A percentile compares a stretch with the other conserved stretches of the same genome.
Evolutionary conservation across 30 jellyfish, hydroid and myxozoan genomes (phyloP).

Genomic region (Hydra vulgaris): DNA sequence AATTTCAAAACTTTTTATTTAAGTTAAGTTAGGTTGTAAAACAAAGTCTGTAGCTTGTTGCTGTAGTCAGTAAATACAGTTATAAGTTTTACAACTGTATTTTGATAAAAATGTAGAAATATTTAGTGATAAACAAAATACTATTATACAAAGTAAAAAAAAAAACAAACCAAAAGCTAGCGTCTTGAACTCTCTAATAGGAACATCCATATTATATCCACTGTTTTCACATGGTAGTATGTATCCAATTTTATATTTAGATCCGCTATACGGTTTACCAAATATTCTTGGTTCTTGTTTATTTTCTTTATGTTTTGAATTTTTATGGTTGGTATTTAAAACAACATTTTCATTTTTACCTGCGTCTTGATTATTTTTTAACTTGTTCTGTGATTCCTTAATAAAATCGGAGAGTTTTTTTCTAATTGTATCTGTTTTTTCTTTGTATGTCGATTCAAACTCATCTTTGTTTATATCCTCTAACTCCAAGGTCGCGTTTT

Average conservation of each 20-base stretch:
- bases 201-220: not conserved
- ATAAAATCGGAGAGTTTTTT: not conserved
- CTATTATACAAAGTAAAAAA: too few relatives aligned
- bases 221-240: not conserved
- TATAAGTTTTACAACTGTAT: too few relatives aligned
- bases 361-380: not conserved
- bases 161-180: not conserved
- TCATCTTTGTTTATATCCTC: not conserved
- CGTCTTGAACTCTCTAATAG: not conserved
- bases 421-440: not conserved
- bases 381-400: not conserved
- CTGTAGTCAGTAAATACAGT: too few relatives aligned
- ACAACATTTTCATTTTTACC: too few relatives aligned
- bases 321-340: too few relatives aligned
- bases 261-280: not conserved
- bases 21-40: too few relatives aligned
- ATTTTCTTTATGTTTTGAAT: not conserved
- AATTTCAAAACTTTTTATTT: too few relatives aligned
- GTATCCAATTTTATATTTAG: not conserved
- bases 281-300: not conserved
- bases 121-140: too few relatives aligned
- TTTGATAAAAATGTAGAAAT: too few relatives aligned
- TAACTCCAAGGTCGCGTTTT: not conserved
- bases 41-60: too few relatives aligned
- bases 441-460: not conserved